A percentile compares a stretch with the other conserved stretches of the same genome.
These are phyloP conservation scores for Heliconius hewitsoni DNA, from an alignment of 1,140 invertebrate genomes.

Conservation along the genomic window DNA sequence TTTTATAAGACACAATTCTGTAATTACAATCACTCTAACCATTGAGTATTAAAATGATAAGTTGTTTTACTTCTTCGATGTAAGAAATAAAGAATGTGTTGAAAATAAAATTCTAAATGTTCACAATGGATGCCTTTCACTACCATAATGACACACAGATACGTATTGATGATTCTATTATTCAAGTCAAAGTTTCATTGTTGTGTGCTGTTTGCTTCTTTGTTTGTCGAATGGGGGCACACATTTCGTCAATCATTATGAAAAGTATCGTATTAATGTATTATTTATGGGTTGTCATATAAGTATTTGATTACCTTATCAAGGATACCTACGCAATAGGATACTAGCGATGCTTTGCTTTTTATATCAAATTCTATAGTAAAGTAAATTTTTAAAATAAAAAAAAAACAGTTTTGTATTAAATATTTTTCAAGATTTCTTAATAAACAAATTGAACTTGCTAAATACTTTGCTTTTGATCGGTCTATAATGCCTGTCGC, in stretches of 20 bases:
- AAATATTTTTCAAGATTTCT: too few relatives aligned
- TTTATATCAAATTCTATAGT: too few relatives aligned
- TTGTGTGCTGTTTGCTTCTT: conserved; percentile 23
- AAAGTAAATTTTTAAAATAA: too few relatives aligned
- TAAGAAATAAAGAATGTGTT: background rate
- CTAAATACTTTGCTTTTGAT: background rate
- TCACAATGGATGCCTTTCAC: background rate
- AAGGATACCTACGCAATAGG: background rate
- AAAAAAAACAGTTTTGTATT: too few relatives aligned
- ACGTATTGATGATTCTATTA: conserved; percentile 18
- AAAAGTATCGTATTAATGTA: conserved; percentile 13
- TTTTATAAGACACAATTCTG: too few relatives aligned
- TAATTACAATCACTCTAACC: too few relatives aligned
- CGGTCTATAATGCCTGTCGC: background rate
- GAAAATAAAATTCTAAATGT: background rate
- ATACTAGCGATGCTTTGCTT: too few relatives aligned
- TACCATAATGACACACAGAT: conserved; percentile 13
- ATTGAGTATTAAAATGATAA: background rate
- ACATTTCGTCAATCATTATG: conserved; percentile 22
- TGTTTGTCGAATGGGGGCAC: conserved; percentile 19
- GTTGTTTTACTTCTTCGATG: background rate
- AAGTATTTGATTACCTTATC: background rate
- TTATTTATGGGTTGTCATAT: background rate
- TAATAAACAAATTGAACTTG: background rate
- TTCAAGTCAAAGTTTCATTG: conserved; percentile 14